These are phyloP conservation scores for Sterrhoptilus dennistouni DNA, from an alignment of 2,113 vertebrate species.

Conservation along the genomic window DNA sequence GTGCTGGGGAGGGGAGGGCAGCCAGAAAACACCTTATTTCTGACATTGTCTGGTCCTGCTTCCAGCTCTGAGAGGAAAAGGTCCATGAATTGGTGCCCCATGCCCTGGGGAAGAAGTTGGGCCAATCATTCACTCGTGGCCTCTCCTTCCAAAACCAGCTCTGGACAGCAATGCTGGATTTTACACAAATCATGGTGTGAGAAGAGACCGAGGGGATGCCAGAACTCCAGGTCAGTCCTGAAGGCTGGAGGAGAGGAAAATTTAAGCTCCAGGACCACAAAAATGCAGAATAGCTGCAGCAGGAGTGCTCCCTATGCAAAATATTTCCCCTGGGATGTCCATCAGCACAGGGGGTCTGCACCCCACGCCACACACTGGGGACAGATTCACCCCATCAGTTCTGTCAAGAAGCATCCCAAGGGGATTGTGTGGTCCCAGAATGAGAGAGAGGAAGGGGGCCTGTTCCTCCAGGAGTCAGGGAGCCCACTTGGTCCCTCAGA, in stretches of 20 bases:
- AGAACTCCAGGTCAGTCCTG: not conserved
- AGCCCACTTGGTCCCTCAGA: not conserved
- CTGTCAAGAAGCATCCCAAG: not conserved
- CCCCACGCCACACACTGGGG: not conserved
- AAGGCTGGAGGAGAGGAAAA: not conserved
- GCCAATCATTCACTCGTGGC: not conserved
- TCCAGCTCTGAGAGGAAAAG: not conserved
- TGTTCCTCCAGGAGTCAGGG: not conserved
- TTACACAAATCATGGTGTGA: not conserved
- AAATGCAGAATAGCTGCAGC: not conserved
- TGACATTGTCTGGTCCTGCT: not conserved
- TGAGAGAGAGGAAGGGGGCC: not conserved
- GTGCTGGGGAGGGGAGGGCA: not conserved
- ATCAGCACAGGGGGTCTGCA: not conserved
- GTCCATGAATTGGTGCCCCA: accelerated
- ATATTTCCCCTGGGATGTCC: not conserved
- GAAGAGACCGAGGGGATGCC: not conserved
- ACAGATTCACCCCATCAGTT: not conserved
- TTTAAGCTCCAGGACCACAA: not conserved
- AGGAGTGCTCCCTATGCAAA: not conserved
- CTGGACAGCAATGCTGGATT: not conserved
- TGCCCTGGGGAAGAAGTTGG: not conserved
- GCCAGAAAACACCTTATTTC: not conserved
- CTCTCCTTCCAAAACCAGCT: not conserved
- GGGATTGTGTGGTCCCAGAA: not conserved